Evolutionary conservation across 2,797 vertebrate genomes (phyloP).

Genomic region (Antrozous pallidus): DNA sequence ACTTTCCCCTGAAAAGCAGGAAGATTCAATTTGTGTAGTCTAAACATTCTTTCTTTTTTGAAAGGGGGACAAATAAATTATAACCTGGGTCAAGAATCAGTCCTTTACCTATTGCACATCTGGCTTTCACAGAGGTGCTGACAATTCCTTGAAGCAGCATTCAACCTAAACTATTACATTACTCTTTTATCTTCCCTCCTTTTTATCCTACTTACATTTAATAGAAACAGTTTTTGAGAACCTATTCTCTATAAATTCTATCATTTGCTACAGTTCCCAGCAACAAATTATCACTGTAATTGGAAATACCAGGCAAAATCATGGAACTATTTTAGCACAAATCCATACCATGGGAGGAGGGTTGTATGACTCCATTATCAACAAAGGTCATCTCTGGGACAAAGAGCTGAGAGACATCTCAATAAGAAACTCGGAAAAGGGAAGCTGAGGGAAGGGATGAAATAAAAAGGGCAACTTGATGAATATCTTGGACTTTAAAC

Average conservation of each 20-base stretch:
- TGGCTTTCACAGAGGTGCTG: neutral
- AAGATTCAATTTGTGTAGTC: neutral
- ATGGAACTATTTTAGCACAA: fast-evolving
- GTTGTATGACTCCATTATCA: fast-evolving
- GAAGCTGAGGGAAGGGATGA: neutral
- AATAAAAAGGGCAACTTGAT: neutral
- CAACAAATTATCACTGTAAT: fast-evolving
- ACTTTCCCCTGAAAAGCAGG: neutral
- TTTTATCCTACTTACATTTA: neutral
- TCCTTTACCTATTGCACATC: neutral
- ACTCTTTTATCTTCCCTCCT: neutral
- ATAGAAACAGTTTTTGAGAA: neutral
- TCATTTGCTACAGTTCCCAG: fast-evolving
- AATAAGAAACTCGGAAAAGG: fast-evolving
- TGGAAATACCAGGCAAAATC: fast-evolving
- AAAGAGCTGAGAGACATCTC: neutral
- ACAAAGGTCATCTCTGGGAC: fast-evolving
- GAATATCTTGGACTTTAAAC: neutral
- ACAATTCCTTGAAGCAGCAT: fast-evolving
- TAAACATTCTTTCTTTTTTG: neutral
- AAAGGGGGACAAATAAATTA: neutral
- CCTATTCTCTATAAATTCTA: fast-evolving
- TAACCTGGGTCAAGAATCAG: neutral
- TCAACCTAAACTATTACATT: fast-evolving
- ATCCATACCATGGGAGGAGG: fast-evolving